Percentiles rank a stretch among this genome's conserved stretches.
These are phyloP conservation scores for Thinocorus orbignyianus DNA, from an alignment of 2,113 vertebrate genomes.

Conservation along the genomic window DNA sequence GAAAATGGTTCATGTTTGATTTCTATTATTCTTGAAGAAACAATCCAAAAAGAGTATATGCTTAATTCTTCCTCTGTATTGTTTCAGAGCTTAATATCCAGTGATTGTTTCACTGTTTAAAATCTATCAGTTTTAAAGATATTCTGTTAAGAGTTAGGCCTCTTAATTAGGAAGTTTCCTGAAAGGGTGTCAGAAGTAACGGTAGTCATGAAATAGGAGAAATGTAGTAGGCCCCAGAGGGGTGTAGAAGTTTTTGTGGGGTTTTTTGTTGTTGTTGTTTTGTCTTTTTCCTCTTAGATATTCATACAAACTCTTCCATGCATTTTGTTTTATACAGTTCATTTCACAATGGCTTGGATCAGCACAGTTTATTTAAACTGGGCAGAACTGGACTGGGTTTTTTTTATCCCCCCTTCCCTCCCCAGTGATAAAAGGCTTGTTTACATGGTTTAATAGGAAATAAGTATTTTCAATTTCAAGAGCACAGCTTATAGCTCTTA, in stretches of 20 bases:
- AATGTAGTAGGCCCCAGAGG: not conserved
- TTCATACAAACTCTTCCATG: not conserved
- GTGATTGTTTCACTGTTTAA: not conserved
- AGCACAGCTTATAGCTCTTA: not conserved
- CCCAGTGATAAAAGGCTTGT: not conserved
- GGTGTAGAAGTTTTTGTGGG: not conserved
- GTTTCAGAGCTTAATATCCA: not conserved
- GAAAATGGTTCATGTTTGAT: not conserved
- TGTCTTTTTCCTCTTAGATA: not conserved
- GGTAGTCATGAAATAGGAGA: not conserved
- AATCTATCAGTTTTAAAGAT: not conserved
- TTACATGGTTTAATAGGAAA: not conserved
- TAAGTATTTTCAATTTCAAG: not conserved
- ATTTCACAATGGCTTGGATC: not conserved
- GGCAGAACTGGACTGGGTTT: not conserved
- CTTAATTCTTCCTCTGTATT: not conserved
- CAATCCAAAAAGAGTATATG: not conserved
- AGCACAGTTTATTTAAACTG: constrained; percentile 14
- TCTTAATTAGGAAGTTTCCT: not conserved
- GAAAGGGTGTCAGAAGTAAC: not conserved
- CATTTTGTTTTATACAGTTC: not conserved
- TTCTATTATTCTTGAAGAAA: not conserved
- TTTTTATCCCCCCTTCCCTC: not conserved
- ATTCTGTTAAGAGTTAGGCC: not conserved
- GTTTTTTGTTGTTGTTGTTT: too few species aligned